phyloP scores from a whole-genome alignment of 2,888 invertebrate species.

The Himalopsyche kuldschensis region DNA sequence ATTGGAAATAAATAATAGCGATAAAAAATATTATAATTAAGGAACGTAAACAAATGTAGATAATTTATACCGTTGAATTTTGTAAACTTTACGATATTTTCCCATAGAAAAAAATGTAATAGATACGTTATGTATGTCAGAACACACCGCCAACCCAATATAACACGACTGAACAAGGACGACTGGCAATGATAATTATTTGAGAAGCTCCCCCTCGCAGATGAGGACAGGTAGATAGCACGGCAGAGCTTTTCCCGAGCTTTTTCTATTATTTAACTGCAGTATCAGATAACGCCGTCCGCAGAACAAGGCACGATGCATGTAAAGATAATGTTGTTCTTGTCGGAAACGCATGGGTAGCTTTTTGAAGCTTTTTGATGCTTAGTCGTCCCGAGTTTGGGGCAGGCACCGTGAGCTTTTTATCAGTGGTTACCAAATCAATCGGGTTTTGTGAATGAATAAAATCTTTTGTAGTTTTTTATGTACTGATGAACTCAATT shows the following conservation, averaged over 20 bases:
- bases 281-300: constrained; percentile 30
- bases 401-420: neutral
- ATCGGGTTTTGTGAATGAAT: neutral
- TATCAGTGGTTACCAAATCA: neutral
- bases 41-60: too few species aligned
- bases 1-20: too few species aligned
- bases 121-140: neutral
- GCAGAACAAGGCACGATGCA: constrained; percentile 32
- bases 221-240: constrained; percentile 9
- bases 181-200: neutral
- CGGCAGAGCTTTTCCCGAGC: neutral
- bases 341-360: constrained; percentile 1
- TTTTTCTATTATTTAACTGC: constrained; percentile 33
- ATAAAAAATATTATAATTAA: too few species aligned
- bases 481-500: too few species aligned
- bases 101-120: neutral
- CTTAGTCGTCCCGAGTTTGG: neutral
- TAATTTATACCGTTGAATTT: neutral
- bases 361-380: neutral
- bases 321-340: constrained; percentile 23
- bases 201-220: constrained; percentile 13
- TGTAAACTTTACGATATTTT: neutral
- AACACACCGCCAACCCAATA: neutral
- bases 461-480: too few species aligned
- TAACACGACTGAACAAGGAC: neutral